phyloP scores from a whole-genome alignment of 92 coral and sea anemone genomes.

The Zoanthus sansibaricus region DNA sequence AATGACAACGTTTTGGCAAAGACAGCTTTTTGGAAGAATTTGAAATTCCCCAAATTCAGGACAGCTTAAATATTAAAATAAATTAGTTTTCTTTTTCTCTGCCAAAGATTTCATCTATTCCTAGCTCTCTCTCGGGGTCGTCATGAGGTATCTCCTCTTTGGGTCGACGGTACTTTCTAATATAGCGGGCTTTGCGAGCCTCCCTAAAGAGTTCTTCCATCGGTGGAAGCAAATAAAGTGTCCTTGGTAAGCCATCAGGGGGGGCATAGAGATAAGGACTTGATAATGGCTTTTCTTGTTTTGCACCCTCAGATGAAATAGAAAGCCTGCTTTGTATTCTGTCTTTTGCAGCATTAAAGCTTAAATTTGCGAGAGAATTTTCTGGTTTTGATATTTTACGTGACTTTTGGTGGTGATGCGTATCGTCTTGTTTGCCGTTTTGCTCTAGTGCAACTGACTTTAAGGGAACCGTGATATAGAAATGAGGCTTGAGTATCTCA shows the following conservation, averaged over 20 bases:
- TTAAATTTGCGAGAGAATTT: conserved; percentile 46
- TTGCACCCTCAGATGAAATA: conserved; percentile 24
- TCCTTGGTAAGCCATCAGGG: conserved; percentile 96
- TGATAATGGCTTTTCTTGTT: conserved; percentile 64
- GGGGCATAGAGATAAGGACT: conserved; percentile 90
- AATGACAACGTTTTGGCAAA: neutral
- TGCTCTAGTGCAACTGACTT: conserved; percentile 13
- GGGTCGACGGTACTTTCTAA: conserved; percentile 78
- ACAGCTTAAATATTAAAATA: neutral
- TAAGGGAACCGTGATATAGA: conserved; percentile 17
- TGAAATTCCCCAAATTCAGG: neutral
- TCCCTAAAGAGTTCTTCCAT: conserved; percentile 79
- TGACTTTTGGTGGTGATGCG: conserved; percentile 10
- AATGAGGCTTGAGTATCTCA: neutral
- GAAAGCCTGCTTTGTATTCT: conserved; percentile 72
- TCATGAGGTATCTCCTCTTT: conserved; percentile 65
- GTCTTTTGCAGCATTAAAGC: conserved; percentile 75
- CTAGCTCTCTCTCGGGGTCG: conserved; percentile 93
- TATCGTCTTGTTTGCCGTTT: conserved; percentile 22
- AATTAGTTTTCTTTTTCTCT: conserved; percentile 36
- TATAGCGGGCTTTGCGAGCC: conserved; percentile 95
- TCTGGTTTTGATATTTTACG: conserved; percentile 58
- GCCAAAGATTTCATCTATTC: conserved; percentile 93
- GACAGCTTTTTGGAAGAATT: neutral
- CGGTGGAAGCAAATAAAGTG: conserved; percentile 90